phyloP scores from a whole-genome alignment of 2,888 invertebrate genomes.

The Myopa tessellatipennis region DNA sequence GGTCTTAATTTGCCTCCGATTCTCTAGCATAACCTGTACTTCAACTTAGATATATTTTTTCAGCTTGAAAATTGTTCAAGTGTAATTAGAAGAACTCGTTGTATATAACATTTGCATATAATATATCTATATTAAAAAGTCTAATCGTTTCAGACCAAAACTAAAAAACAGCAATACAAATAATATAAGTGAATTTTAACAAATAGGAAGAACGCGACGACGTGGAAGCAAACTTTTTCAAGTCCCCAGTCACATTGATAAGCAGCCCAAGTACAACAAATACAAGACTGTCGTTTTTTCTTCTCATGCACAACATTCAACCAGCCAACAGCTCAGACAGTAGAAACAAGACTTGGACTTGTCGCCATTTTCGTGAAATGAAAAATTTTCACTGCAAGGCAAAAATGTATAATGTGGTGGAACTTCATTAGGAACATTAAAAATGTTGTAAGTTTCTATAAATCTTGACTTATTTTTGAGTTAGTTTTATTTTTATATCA shows the following conservation, averaged over 20 bases:
- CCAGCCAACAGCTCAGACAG: background rate
- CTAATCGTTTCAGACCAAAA: too few species aligned
- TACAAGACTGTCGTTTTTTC: conserved; percentile 14
- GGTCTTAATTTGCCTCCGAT: too few species aligned
- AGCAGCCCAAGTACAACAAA: conserved; percentile 25
- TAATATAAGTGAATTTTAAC: too few species aligned
- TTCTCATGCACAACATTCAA: conserved; percentile 16
- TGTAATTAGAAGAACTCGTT: too few species aligned
- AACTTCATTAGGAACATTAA: background rate
- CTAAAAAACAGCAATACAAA: too few species aligned
- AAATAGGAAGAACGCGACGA: conserved; percentile 33
- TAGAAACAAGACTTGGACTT: conserved; percentile 45
- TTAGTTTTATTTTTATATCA: too few species aligned
- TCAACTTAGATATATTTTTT: too few species aligned
- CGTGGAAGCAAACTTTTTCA: conserved; percentile 51
- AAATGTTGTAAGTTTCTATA: background rate
- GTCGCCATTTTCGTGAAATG: conserved; percentile 65
- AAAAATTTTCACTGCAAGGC: conserved; percentile 50
- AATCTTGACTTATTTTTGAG: background rate
- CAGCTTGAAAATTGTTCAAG: too few species aligned
- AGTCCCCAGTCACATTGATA: conserved; percentile 44
- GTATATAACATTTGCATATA: too few species aligned
- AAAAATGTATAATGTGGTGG: conserved; percentile 36
- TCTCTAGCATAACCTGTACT: too few species aligned
- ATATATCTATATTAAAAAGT: too few species aligned